phyloP scores from a whole-genome alignment of 2,113 vertebrate genomes.

The Cacatua alba region DNA sequence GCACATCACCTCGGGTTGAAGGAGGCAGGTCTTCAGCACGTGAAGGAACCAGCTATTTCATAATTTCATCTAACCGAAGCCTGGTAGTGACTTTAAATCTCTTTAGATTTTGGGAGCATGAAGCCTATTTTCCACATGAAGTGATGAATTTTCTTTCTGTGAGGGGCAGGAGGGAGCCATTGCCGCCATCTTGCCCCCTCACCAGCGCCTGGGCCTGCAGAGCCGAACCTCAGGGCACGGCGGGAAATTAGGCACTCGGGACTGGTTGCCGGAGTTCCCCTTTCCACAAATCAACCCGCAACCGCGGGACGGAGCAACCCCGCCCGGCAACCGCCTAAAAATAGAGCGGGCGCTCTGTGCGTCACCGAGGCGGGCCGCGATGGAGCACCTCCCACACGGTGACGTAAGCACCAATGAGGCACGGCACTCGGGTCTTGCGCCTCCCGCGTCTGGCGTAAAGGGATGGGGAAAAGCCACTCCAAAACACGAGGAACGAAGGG shows the following conservation, averaged over 20 bases:
- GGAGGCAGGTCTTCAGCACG: background rate
- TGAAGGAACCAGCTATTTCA: background rate
- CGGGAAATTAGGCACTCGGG: background rate
- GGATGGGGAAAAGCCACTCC: background rate
- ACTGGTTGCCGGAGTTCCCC: conserved; percentile 61
- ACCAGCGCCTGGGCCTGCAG: background rate
- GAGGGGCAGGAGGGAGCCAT: background rate
- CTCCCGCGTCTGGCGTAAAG: no score
- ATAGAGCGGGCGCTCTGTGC: background rate
- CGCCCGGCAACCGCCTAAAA: conserved; percentile 75
- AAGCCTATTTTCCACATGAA: background rate
- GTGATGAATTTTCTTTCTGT: background rate
- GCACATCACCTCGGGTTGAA: background rate
- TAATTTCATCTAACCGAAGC: background rate
- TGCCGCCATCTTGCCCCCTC: conserved; percentile 37
- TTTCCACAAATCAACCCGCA: conserved; percentile 48
- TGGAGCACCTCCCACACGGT: background rate
- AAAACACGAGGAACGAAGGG: background rate
- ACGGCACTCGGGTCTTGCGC: no score
- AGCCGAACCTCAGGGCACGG: background rate
- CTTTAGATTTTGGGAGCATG: background rate
- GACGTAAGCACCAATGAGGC: background rate
- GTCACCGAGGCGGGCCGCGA: background rate
- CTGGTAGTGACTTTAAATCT: background rate
- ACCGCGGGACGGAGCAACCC: conserved; percentile 39